Base-by-base conservation (phyloP, 2,113 vertebrate species). In the Lampris megalopsis region DNA sequence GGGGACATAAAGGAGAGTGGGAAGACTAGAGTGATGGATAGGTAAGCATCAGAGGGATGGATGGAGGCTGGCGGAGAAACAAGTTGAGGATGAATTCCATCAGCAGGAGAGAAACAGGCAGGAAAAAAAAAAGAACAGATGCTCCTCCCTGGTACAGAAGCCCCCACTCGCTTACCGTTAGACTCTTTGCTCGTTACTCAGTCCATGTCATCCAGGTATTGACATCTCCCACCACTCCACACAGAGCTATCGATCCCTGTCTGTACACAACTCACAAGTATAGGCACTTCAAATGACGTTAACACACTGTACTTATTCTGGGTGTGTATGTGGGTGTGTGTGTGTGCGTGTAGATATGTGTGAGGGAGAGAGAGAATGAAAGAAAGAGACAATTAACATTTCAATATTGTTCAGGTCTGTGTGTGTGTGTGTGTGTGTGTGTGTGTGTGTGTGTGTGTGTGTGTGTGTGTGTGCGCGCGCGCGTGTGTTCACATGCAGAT, bases 201-300 rank as follows among this genome's bases (percentile, higher is more conserved):
- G 61, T 73, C 63, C 63, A 73, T 24, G 80, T 80, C 50, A 68
- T 73, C 60, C 45, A 77, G 38, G 71, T 68, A 83, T 77, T 71
- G 85, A 89, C 85, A 77, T 86, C 72, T 77, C 58, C 82, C 57
- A 71, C 80, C 82, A 74, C 87, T 59, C 73, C 74, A 61, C 56
- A 87, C 76, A 75, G 52, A 77, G 77, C 63, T 87, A 90, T 91
- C 85, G 89, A 89, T 90, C 79, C 48, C 80, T 88, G 73, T 80
- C 82, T 57, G 69, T 84, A 47, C 42, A 69, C 67, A 1, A 80
- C 77, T 85, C 83, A 78, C 77, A 77, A 70, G 24, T 40, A 37
- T 11, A 76, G 49, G 52, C 78, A 82, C 84, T 86, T 85, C 58
- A 90, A 85, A 89, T 90, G 62, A 89, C 75, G 79, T 11, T 65